A percentile compares a stretch with the other conserved stretches of the same genome.
Evolutionary conservation across 2,888 invertebrate species (phyloP).

Genomic region (Diarsia rubi): DNA sequence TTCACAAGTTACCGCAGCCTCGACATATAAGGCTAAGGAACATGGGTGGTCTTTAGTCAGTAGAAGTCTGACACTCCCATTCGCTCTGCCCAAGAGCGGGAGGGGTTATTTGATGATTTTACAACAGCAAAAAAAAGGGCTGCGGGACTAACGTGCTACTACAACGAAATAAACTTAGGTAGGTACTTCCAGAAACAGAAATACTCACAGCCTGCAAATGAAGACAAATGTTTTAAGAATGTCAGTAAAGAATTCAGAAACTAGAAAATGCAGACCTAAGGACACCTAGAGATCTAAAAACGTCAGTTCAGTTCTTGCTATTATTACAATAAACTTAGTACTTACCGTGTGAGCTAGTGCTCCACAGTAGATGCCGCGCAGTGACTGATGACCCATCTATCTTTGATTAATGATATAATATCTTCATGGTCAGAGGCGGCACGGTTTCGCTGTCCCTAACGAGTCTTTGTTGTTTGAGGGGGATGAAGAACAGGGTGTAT

Average conservation of each 20-base stretch:
- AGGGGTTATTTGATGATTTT: too few species aligned
- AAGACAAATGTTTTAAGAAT: slow-evolving; percentile 12
- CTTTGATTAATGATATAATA: background rate
- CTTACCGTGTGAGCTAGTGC: background rate
- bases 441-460: background rate
- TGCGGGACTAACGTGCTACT: too few species aligned
- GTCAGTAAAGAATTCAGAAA: background rate
- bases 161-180: slow-evolving; percentile 7
- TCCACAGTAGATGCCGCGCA: background rate
- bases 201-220: background rate
- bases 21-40: too few species aligned
- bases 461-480: too few species aligned
- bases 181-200: background rate
- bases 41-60: too few species aligned
- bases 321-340: background rate
- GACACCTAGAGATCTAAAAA: background rate
- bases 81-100: too few species aligned
- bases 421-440: background rate
- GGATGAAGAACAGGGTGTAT: too few species aligned
- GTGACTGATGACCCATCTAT: slow-evolving; percentile 16
- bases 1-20: too few species aligned
- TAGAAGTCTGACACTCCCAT: too few species aligned
- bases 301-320: background rate
- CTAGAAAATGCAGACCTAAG: background rate
- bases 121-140: too few species aligned